Evolutionary conservation across 2,888 invertebrate genomes (phyloP).

Genomic region (Rhingia rostrata): DNA sequence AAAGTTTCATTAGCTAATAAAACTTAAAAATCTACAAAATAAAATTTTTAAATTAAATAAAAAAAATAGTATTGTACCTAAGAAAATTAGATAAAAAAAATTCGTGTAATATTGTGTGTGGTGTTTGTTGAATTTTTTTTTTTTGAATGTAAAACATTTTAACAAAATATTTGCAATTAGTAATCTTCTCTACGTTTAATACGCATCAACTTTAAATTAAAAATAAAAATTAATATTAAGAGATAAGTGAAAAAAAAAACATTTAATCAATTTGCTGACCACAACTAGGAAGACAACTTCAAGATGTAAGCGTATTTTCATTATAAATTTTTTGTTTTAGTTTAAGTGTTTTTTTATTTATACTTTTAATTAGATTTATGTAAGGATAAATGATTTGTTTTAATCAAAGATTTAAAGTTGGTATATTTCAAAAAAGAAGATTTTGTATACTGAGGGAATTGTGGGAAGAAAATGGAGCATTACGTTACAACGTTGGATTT

Average conservation of each 20-base stretch:
- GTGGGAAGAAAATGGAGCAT: too few relatives aligned
- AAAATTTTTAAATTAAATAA: constrained; percentile 2
- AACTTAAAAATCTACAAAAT: not conserved
- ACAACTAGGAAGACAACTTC: not conserved
- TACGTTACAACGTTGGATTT: too few relatives aligned
- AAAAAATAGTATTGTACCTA: constrained; percentile 3
- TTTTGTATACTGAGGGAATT: too few relatives aligned
- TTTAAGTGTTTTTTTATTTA: not conserved
- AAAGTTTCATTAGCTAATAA: constrained; percentile 13
- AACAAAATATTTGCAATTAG: not conserved
- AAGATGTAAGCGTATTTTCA: not conserved
- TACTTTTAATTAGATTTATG: not conserved
- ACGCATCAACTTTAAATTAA: too few relatives aligned
- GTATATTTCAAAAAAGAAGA: not conserved
- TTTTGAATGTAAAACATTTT: not conserved
- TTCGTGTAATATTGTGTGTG: constrained; percentile 17
- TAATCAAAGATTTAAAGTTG: not conserved
- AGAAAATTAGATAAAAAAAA: not conserved
- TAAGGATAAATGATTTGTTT: not conserved
- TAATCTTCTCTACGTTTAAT: not conserved
- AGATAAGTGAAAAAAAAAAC: not conserved
- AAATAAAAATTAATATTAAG: not conserved
- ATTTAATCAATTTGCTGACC: constrained; percentile 1
- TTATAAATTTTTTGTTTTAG: not conserved
- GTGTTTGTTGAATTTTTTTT: not conserved